phyloP scores from a whole-genome alignment of 1,140 invertebrate species.

The Trichonephila clavata region DNA sequence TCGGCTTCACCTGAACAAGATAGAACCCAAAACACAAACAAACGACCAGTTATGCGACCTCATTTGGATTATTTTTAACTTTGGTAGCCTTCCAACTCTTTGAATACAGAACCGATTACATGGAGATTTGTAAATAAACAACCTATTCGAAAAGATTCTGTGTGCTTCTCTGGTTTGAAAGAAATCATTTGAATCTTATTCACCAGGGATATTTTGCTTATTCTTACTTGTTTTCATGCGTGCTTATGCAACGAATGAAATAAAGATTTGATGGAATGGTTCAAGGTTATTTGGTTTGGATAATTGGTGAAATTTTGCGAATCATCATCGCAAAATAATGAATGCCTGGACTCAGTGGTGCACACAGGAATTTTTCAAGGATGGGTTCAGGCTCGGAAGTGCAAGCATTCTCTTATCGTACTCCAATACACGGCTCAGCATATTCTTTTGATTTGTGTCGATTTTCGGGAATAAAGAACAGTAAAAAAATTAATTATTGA shows the following conservation, averaged over 20 bases:
- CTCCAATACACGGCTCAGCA: too few species aligned
- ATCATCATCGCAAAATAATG: not conserved
- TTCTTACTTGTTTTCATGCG: not conserved
- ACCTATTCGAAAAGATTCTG: not conserved
- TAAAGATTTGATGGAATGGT: not conserved
- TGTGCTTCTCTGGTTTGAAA: not conserved
- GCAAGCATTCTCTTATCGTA: too few species aligned
- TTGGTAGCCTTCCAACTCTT: slow-evolving; percentile 42
- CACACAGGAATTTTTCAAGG: too few species aligned
- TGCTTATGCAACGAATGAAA: not conserved
- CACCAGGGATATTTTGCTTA: not conserved
- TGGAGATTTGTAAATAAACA: slow-evolving; percentile 26
- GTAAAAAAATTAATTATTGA: too few species aligned
- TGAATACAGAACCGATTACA: slow-evolving; percentile 10
- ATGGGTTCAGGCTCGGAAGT: too few species aligned
- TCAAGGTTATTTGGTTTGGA: slow-evolving; percentile 5
- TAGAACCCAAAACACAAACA: slow-evolving; percentile 36
- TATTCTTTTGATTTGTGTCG: too few species aligned
- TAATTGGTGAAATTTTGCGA: not conserved
- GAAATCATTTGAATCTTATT: slow-evolving; percentile 18
- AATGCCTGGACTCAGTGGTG: too few species aligned
- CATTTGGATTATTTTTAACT: slow-evolving; percentile 45
- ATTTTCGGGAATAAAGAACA: too few species aligned
- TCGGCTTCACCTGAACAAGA: slow-evolving; percentile 18
- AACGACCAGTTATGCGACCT: slow-evolving; percentile 38